Evolutionary conservation across 2,113 vertebrate genomes (phyloP), one percentile per base, ranked within the genome.

Genomic region (Silurus asotus): DNA sequence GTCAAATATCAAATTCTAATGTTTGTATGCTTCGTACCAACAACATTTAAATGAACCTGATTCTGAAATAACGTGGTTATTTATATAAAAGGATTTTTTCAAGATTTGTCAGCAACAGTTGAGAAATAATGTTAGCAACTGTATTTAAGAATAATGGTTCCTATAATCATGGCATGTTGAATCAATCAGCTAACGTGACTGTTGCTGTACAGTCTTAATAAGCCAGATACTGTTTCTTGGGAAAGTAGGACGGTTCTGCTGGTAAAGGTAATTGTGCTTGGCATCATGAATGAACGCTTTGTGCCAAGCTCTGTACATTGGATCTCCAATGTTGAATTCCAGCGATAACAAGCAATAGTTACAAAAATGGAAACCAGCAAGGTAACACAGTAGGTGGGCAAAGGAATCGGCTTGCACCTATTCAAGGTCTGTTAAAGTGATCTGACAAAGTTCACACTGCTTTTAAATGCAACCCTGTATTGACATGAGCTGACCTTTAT

Each of bases 401-500:
- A 86, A 84, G 83, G 81, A 82, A 81, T 86, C 53, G 72, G 74
- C n/a, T 87, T 69, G 74, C 65, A 82, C 86, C 88, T 78, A 86
- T 58, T 87, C 80, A 83, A 53, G 70, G 83, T 64, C 86, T 80
- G 86, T 48, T 86, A 84, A 87, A 89, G 83, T 75, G 75, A 88
- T 85, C 87, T 86, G 87, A 88, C 85, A 87, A 90, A 83, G 87
- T 89, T 93, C 88, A 92, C 88, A 90, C 92, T 91, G 91, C 91
- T 90, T 90, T 92, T 91, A 86, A 90, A 90, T 84, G 65, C 87
- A 91, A 91, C 92, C 93, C 92, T 91, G 89, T 61, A 89, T 93
- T 92, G 93, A 93, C 92, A 93, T 87, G 88, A 90, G 89, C 87
- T 92, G 90, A 92, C 90, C 92, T 93, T 88, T 91, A 90, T 90